Evolutionary conservation across 2,113 vertebrate species (phyloP).

Genomic region (Bubalus kerabau): DNA sequence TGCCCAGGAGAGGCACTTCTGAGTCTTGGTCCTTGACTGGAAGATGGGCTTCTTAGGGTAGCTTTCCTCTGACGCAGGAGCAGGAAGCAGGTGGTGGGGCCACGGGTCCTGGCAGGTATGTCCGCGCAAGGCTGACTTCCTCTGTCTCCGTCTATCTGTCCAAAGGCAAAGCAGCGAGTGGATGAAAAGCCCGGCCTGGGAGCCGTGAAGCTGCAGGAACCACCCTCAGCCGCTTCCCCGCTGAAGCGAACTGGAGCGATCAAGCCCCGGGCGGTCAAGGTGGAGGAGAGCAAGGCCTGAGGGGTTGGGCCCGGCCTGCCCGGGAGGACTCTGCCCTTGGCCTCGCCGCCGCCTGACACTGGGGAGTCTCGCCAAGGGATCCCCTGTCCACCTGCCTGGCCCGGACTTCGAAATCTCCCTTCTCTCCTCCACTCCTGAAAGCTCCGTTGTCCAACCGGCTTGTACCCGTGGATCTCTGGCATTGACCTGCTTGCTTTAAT

Average conservation of each 20-base stretch:
- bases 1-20: neutral
- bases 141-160: constrained; percentile 42
- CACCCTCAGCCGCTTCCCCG: constrained; percentile 81
- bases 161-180: constrained; percentile 90
- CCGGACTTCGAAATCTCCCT: constrained; percentile 41
- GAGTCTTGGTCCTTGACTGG: neutral
- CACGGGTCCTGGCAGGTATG: too few species aligned
- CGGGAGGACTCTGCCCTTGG: constrained; percentile 47
- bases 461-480: constrained; percentile 74
- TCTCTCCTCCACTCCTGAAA: neutral
- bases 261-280: constrained; percentile 92
- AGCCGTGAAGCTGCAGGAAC: constrained; percentile 90
- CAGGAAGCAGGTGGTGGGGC: neutral
- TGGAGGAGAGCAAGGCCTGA: constrained; percentile 94
- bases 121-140: constrained; percentile 27
- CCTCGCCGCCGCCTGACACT: constrained; percentile 56
- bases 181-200: constrained; percentile 86
- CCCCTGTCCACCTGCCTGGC: neutral
- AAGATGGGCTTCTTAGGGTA: neutral
- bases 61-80: neutral
- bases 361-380: constrained; percentile 44
- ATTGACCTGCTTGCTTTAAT: constrained; percentile 79
- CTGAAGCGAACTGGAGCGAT: constrained; percentile 93
- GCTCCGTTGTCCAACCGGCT: constrained; percentile 63
- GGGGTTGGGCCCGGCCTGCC: constrained; percentile 30